Base-by-base conservation (phyloP, 2,113 vertebrate genomes). In the Mobula birostris region DNA sequence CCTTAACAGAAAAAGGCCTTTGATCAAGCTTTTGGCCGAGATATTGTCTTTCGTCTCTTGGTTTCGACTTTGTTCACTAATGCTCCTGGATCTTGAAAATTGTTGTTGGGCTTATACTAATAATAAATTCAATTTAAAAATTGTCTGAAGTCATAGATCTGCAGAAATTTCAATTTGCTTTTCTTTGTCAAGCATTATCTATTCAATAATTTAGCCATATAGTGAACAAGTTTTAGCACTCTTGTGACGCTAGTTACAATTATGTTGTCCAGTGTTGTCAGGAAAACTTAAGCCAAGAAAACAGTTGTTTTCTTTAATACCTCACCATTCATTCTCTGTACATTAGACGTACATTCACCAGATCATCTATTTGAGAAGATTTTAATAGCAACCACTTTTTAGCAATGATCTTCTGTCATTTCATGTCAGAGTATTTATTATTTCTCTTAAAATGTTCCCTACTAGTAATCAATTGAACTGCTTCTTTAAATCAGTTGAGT, bases 401-500 rank as follows among this genome's bases (percentile, higher is more conserved):
- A 93, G 91, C 8, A 93, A n/a, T 11, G 40, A 74, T 93, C 36
- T 15, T 74, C 56, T 80, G 48, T 74, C 36, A 72, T 72, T 94
- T 94, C 61, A 74, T 91, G 88, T 91, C 15, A 21, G 40, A 93
- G 72, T 40, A 72, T 93, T 93, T 74, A 76, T 74, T 2, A 74
- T 74, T 74, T 93, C 68, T 74, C 12, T 63, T 66, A 19, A 32
- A 94, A 72, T 63, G 63, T 94, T 61, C 74, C 82, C 66, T 82
- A 58, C 94, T 94, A 29, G 61, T 48, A 87, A 94, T 87, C 40
- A 76, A 88, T 74, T 82, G 66, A 14, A 87, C 94, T 94, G 94
- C 94, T 94, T 83, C 94, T 94, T 94, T 95, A 95, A 97, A 97
- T 97, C 97, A 97, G 96, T 97, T 97, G 97, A 98, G 97, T 97